phyloP scores from a whole-genome alignment of 2,797 vertebrate species.

The Champsocephalus gunnari region DNA sequence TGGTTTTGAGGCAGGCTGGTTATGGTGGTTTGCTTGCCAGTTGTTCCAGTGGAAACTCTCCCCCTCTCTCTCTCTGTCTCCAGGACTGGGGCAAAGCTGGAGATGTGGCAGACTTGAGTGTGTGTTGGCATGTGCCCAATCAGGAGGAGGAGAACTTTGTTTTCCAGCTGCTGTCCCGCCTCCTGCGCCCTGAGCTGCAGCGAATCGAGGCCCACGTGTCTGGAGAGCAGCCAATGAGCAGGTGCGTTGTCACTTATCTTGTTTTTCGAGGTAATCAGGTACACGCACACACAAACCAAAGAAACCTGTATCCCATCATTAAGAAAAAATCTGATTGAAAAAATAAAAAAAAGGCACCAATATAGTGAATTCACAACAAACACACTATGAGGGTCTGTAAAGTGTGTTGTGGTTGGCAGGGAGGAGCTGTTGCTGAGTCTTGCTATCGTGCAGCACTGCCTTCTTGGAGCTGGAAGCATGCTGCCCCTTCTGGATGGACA shows the following conservation, averaged over 20 bases:
- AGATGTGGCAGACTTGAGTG: conserved; percentile 90
- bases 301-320: background rate
- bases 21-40: conserved; percentile 49
- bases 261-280: conserved; percentile 17
- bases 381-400: conserved; percentile 40
- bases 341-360: background rate
- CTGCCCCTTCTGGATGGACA: conserved; percentile 92
- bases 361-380: conserved; percentile 17
- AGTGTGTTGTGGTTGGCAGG: conserved; percentile 78
- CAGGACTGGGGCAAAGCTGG: conserved; percentile 98
- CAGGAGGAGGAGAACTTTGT: conserved; percentile 91
- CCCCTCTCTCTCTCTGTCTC: conserved; percentile 19
- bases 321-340: conserved; percentile 3
- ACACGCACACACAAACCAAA: conserved; percentile 31
- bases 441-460: conserved; percentile 94
- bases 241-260: conserved; percentile 74
- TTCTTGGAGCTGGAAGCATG: conserved; percentile 94
- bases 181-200: conserved; percentile 92
- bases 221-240: conserved; percentile 93
- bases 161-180: conserved; percentile 91
- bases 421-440: conserved; percentile 97
- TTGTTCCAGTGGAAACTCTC: conserved; percentile 59
- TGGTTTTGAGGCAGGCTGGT: conserved; percentile 47
- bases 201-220: conserved; percentile 87
- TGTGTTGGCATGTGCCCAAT: conserved; percentile 94